A percentile compares a stretch with the other conserved stretches of the same genome.
Conservation (phyloP, 1,140 invertebrate species). For the Oncopodura yosiiana region DNA sequence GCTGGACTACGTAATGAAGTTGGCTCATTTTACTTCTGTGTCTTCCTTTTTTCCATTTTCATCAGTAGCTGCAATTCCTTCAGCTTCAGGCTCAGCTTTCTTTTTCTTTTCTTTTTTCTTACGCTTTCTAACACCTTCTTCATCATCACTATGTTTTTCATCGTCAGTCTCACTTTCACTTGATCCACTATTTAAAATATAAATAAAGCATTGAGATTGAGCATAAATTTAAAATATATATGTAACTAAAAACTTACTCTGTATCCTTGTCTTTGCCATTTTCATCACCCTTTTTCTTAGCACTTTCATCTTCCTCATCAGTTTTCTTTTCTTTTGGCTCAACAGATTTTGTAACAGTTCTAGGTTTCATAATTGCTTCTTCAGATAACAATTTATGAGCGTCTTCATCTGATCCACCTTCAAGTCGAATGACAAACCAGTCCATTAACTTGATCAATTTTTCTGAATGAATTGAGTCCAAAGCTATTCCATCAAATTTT, state of each 20-base stretch:
- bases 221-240: not conserved
- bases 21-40: slow-evolving; percentile 38
- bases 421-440: slow-evolving; percentile 90
- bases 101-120: slow-evolving; percentile 38
- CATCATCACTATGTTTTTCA: slow-evolving; percentile 33
- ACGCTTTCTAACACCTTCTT: slow-evolving; percentile 35
- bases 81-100: slow-evolving; percentile 41
- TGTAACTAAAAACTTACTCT: slow-evolving; percentile 11
- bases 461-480: slow-evolving; percentile 82
- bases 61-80: slow-evolving; percentile 42
- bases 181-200: not conserved
- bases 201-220: not conserved
- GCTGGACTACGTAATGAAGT: slow-evolving; percentile 33
- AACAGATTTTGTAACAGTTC: slow-evolving; percentile 1
- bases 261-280: slow-evolving; percentile 9
- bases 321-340: slow-evolving; percentile 33
- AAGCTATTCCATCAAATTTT: slow-evolving; percentile 62
- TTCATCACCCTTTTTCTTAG: slow-evolving; percentile 9
- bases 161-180: slow-evolving; percentile 21
- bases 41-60: slow-evolving; percentile 37
- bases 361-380: slow-evolving; percentile 18
- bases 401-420: slow-evolving; percentile 87
- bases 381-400: slow-evolving; percentile 42
- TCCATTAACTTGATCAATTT: slow-evolving; percentile 80
- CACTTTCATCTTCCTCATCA: slow-evolving; percentile 32